Evolutionary conservation across 2,113 vertebrate genomes (phyloP).

Genomic region (Vombatus ursinus): DNA sequence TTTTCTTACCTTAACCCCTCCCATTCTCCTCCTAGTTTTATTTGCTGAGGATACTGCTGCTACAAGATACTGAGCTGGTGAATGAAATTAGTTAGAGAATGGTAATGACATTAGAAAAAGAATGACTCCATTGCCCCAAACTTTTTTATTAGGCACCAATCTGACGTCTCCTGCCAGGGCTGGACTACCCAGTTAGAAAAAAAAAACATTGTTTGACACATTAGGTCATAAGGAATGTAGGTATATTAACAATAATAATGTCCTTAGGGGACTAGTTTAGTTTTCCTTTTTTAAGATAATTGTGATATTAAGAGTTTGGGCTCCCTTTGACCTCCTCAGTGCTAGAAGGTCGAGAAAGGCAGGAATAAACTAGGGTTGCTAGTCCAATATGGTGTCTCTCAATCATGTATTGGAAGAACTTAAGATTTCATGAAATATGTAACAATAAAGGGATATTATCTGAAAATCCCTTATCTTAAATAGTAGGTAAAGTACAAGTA

Average conservation of each 20-base stretch:
- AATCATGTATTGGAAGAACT: too few relatives aligned
- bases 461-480: too few relatives aligned
- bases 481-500: too few relatives aligned
- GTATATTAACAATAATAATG: background rate
- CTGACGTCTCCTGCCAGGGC: too few relatives aligned
- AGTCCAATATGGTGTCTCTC: too few relatives aligned
- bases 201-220: background rate
- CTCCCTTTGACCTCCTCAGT: too few relatives aligned
- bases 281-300: background rate
- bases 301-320: background rate
- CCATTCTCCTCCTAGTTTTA: background rate
- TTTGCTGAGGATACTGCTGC: background rate
- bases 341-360: too few relatives aligned
- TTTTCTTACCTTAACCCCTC: background rate
- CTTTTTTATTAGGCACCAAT: too few relatives aligned
- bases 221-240: background rate
- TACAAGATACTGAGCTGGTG: background rate
- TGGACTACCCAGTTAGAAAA: background rate
- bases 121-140: background rate
- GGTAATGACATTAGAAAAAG: background rate
- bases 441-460: too few relatives aligned
- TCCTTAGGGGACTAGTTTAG: background rate
- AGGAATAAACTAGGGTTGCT: too few relatives aligned
- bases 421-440: too few relatives aligned
- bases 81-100: background rate